Conservation (phyloP, 2,888 invertebrate species). For the Andrena fulva region DNA sequence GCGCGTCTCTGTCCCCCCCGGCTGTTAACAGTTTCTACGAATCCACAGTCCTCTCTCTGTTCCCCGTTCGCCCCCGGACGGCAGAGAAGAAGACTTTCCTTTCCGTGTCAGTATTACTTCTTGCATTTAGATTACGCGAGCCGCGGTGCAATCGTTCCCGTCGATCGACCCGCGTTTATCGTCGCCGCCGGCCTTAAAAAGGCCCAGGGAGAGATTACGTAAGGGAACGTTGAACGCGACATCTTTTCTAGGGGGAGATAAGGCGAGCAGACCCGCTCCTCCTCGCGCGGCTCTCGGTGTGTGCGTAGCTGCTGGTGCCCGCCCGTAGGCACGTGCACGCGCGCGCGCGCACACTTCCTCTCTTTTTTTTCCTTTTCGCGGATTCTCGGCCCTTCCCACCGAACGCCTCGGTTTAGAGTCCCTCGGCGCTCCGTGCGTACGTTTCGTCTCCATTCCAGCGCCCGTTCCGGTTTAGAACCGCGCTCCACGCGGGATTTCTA, state of each 20-base stretch:
- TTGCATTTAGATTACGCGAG: slow-evolving; percentile 51
- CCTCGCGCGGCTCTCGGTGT: not conserved
- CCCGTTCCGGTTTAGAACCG: not conserved
- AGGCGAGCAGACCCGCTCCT: slow-evolving; percentile 31
- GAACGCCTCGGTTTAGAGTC: slow-evolving; percentile 2
- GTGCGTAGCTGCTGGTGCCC: not conserved
- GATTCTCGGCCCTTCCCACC: slow-evolving; percentile 28
- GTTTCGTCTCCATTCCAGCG: not conserved
- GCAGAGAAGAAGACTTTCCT: slow-evolving; percentile 27
- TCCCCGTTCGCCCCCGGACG: not conserved
- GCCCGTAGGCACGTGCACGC: slow-evolving; percentile 17
- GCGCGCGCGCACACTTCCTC: not conserved
- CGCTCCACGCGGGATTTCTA: not conserved
- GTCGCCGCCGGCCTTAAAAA: slow-evolving; percentile 8
- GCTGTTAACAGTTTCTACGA: not conserved
- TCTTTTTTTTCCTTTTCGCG: slow-evolving; percentile 12
- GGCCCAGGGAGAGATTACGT: slow-evolving; percentile 27
- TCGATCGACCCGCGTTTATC: slow-evolving; percentile 21
- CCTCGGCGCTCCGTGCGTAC: not conserved
- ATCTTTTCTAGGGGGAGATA: slow-evolving; percentile 55
- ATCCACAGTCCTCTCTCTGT: not conserved
- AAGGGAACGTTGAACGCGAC: slow-evolving; percentile 37
- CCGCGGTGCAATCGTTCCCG: not conserved
- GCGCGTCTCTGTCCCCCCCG: not conserved
- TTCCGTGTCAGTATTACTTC: slow-evolving; percentile 56